phyloP scores from a whole-genome alignment of 1,140 invertebrate species.

The Ephestia elutella region DNA sequence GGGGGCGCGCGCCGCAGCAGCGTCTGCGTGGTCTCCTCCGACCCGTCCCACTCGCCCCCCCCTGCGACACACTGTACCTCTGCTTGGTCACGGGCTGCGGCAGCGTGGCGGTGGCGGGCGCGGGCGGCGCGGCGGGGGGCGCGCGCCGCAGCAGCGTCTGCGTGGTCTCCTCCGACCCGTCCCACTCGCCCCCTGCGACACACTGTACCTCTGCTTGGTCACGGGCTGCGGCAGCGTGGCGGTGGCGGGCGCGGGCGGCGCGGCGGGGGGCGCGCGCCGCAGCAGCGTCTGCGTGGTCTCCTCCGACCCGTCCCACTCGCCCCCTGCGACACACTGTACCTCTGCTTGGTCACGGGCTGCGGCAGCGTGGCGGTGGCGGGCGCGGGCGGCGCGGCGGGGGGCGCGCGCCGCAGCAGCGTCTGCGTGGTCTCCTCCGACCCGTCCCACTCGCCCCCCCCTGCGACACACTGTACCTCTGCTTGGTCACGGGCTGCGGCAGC shows the following conservation, averaged over 20 bases:
- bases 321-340: too few species aligned
- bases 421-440: slow-evolving; percentile 44
- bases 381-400: slow-evolving; percentile 11
- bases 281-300: slow-evolving; percentile 46
- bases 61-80: too few species aligned
- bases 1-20: slow-evolving; percentile 54
- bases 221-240: slow-evolving; percentile 29
- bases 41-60: slow-evolving; percentile 20
- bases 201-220: too few species aligned
- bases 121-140: slow-evolving; percentile 7
- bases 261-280: neutral
- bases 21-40: slow-evolving; percentile 47
- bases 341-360: too few species aligned
- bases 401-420: slow-evolving; percentile 19
- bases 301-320: slow-evolving; percentile 25
- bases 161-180: slow-evolving; percentile 36
- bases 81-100: too few species aligned
- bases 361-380: slow-evolving; percentile 32
- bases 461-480: too few species aligned
- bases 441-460: slow-evolving; percentile 25
- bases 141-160: slow-evolving; percentile 29
- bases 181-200: too few species aligned
- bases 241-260: slow-evolving; percentile 30
- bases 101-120: slow-evolving; percentile 31
- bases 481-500: slow-evolving; percentile 27